A percentile compares a stretch with the other conserved stretches of the same genome.
These are phyloP conservation scores for Mamestra brassicae DNA, from an alignment of 2,888 invertebrate genomes.

Conservation along the genomic window DNA sequence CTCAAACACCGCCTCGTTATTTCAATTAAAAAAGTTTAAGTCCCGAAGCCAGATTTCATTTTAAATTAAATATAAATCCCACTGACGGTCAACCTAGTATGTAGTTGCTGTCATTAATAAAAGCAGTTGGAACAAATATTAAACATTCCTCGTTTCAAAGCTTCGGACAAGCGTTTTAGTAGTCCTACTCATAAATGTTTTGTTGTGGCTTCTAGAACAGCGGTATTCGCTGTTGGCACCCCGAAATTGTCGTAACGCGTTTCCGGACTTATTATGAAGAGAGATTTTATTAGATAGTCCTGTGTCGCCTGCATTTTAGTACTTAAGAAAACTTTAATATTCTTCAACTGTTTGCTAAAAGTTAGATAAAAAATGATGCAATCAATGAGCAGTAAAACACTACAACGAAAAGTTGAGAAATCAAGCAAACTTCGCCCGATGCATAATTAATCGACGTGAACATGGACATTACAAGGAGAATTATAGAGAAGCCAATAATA, in stretches of 20 bases:
- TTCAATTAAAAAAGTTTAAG: conserved; percentile 53
- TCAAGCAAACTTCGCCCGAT: too few relatives aligned
- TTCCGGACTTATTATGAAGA: background rate
- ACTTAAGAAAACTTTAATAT: too few relatives aligned
- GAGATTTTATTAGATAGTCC: too few relatives aligned
- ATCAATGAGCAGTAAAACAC: too few relatives aligned
- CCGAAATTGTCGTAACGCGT: background rate
- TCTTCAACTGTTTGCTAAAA: too few relatives aligned
- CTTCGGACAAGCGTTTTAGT: conserved; percentile 53
- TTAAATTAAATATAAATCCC: conserved; percentile 64
- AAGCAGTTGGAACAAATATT: conserved; percentile 73
- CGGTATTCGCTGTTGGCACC: background rate
- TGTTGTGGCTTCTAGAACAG: conserved; percentile 36
- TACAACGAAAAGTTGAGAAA: too few relatives aligned
- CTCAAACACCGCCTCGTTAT: conserved; percentile 20
- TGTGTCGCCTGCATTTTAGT: too few relatives aligned
- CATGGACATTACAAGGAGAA: too few relatives aligned
- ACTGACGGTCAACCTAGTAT: conserved; percentile 28
- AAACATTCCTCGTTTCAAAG: conserved; percentile 71
- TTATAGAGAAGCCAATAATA: too few relatives aligned
- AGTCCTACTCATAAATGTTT: conserved; percentile 46
- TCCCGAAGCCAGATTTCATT: conserved; percentile 51
- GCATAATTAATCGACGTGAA: too few relatives aligned
- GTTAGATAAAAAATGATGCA: too few relatives aligned
- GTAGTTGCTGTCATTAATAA: conserved; percentile 65